Evolutionary conservation across 2,113 vertebrate genomes (phyloP).

Genomic region (Grantiella picta): DNA sequence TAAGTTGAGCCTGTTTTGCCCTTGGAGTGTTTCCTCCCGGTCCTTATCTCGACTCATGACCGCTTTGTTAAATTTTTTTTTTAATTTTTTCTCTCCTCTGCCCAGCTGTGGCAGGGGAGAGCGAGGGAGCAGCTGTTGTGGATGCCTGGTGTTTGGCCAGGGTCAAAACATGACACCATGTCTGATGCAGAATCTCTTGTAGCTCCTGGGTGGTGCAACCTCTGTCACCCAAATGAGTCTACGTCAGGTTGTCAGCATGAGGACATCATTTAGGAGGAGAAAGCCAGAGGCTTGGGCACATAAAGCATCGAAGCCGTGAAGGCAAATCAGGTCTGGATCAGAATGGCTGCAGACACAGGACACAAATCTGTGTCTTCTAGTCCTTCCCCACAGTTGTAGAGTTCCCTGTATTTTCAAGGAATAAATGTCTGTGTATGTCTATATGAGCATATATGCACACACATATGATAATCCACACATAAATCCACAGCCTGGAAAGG

Average conservation of each 20-base stretch:
- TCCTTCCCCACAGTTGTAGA: not conserved
- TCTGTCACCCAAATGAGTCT: not conserved
- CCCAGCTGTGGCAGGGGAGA: no score
- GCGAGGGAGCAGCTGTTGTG: no score
- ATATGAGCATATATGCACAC: fast-evolving
- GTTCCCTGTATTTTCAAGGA: not conserved
- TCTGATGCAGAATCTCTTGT: not conserved
- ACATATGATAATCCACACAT: fast-evolving
- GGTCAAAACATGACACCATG: no score
- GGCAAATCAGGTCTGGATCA: not conserved
- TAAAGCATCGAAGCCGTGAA: not conserved
- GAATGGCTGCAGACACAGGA: not conserved
- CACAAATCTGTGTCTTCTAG: not conserved
- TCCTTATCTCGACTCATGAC: no score
- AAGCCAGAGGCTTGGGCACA: not conserved
- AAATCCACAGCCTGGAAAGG: not conserved
- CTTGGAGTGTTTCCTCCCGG: no score
- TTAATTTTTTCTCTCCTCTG: no score
- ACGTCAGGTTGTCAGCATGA: not conserved
- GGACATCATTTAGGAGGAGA: not conserved
- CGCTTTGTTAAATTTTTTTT: no score
- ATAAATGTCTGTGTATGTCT: not conserved
- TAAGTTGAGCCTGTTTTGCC: no score
- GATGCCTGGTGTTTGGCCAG: no score
- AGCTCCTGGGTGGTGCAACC: not conserved